These are phyloP conservation scores for Harmothoe impar DNA, from an alignment of 2,888 invertebrate genomes.

Conservation along the genomic window DNA sequence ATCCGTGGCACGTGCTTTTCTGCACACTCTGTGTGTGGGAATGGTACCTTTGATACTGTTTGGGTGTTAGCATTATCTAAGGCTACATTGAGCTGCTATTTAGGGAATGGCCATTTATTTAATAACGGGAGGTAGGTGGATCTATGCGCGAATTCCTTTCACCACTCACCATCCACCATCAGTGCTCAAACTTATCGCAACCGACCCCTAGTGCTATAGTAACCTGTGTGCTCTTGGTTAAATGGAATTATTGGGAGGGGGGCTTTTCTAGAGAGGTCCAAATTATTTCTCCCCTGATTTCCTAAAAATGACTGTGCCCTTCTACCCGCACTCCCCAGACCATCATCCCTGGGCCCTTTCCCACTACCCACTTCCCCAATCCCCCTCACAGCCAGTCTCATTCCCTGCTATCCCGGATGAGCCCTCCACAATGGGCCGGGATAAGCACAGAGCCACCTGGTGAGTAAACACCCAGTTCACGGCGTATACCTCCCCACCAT, in stretches of 20 bases:
- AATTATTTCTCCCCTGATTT: no score
- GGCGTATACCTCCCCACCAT: background rate
- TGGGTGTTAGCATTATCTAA: slow-evolving; percentile 18
- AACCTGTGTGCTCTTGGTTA: no score
- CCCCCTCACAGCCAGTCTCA: background rate
- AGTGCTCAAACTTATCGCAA: no score
- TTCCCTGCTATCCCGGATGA: background rate
- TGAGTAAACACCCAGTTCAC: slow-evolving; percentile 2
- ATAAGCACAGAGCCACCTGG: background rate
- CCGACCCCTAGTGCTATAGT: no score
- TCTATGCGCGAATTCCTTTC: no score
- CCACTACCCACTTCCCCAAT: background rate
- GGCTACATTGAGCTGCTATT: background rate
- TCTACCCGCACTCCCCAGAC: no score
- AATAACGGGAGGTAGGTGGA: no score
- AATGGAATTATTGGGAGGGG: no score
- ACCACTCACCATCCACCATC: no score
- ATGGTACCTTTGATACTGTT: background rate
- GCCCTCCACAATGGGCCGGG: background rate
- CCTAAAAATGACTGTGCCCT: no score
- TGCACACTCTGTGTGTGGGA: slow-evolving; percentile 3
- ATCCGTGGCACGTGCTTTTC: background rate
- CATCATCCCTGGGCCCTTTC: background rate
- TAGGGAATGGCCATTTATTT: no score
- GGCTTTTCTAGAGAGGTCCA: no score